These are phyloP conservation scores for Minunthozetes semirufus DNA, from an alignment of 2,888 invertebrate genomes.

Conservation along the genomic window DNA sequence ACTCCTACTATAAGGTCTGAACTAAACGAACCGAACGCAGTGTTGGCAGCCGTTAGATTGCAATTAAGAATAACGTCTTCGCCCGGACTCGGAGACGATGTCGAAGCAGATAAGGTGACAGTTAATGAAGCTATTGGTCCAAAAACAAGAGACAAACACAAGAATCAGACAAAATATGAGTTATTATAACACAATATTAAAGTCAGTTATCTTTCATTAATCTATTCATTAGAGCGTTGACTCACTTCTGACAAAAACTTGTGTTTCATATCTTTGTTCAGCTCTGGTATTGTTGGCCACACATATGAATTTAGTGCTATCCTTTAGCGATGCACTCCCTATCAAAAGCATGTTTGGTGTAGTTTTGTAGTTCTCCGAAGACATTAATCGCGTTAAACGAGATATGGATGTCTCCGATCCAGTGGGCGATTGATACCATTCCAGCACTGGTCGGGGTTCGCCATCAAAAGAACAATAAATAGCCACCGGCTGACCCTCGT, in stretches of 20 bases:
- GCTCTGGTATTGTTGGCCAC: conserved; percentile 42
- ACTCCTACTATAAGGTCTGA: conserved; percentile 22
- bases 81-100: conserved; percentile 31
- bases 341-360: conserved; percentile 29
- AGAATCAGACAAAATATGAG: conserved; percentile 5
- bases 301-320: conserved; percentile 42
- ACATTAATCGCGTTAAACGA: not conserved
- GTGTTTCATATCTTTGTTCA: conserved; percentile 40
- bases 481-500: conserved; percentile 28
- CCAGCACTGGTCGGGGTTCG: conserved; percentile 25
- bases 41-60: conserved; percentile 12
- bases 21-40: conserved; percentile 3
- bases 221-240: conserved; percentile 25
- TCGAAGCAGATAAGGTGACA: conserved; percentile 16
- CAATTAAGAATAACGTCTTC: conserved; percentile 37
- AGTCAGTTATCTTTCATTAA: conserved; percentile 22
- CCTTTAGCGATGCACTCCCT: conserved; percentile 32
- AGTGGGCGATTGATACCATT: not conserved
- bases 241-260: conserved; percentile 42
- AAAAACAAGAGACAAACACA: not conserved
- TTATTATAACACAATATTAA: conserved; percentile 4
- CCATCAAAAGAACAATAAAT: conserved; percentile 36
- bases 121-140: conserved; percentile 28
- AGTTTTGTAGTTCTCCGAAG: not conserved
- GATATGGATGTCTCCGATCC: not conserved